Evolutionary conservation across 2,113 vertebrate species (phyloP).

Genomic region (Heterotis niloticus): DNA sequence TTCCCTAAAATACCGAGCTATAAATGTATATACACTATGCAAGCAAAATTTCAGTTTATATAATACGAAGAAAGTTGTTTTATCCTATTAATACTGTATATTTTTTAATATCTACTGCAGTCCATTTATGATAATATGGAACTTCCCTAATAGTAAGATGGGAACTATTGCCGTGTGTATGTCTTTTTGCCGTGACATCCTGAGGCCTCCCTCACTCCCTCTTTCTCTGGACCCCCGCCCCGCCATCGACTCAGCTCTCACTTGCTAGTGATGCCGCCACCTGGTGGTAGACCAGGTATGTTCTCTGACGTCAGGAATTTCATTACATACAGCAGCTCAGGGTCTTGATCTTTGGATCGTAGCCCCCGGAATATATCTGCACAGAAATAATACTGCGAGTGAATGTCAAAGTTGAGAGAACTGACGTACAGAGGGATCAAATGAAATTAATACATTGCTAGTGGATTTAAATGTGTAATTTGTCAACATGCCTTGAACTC

Average conservation of each 20-base stretch:
- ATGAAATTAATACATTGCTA: too few relatives aligned
- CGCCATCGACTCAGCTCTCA: constrained; percentile 46
- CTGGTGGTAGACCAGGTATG: constrained; percentile 67
- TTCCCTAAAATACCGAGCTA: background rate
- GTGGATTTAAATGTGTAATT: too few relatives aligned
- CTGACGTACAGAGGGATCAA: too few relatives aligned
- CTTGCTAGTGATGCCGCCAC: constrained; percentile 76
- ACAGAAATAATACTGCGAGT: too few relatives aligned
- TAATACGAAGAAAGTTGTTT: too few relatives aligned
- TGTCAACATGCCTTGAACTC: too few relatives aligned
- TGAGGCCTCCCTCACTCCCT: background rate
- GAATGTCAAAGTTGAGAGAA: too few relatives aligned
- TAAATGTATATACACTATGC: too few relatives aligned
- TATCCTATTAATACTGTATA: background rate
- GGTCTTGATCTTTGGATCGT: constrained; percentile 56
- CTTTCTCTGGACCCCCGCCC: background rate
- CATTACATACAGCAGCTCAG: constrained; percentile 65
- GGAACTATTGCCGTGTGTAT: background rate
- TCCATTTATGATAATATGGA: background rate
- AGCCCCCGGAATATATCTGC: constrained; percentile 65
- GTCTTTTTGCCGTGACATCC: background rate
- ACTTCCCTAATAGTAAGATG: background rate
- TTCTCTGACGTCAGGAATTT: constrained; percentile 63
- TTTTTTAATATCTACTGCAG: background rate
- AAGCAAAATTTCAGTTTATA: too few relatives aligned